A percentile compares a stretch with the other conserved stretches of the same genome.
These are phyloP conservation scores for Neocrepidodera transversa DNA, from an alignment of 2,888 invertebrate genomes.

Conservation along the genomic window DNA sequence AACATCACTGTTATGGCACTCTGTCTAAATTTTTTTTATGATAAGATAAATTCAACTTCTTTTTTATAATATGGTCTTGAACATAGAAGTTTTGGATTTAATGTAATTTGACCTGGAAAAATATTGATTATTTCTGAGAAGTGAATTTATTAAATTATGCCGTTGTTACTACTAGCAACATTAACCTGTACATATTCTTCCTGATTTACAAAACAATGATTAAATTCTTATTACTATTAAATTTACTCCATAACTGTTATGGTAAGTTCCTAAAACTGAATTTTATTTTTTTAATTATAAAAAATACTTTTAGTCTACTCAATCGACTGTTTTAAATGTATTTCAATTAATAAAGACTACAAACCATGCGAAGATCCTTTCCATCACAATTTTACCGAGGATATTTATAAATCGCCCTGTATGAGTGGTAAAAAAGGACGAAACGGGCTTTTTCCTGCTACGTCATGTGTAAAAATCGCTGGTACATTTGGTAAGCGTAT, in stretches of 20 bases:
- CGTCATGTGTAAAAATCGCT: slow-evolving; percentile 94
- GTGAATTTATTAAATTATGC: not conserved
- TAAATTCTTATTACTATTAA: slow-evolving; percentile 7
- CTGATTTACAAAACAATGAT: not conserved
- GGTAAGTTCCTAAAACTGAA: slow-evolving; percentile 9
- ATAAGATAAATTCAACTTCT: too few relatives aligned
- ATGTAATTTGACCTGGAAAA: slow-evolving; percentile 23
- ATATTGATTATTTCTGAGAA: slow-evolving; percentile 30
- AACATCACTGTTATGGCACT: too few relatives aligned
- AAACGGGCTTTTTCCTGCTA: slow-evolving; percentile 94
- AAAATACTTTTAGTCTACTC: slow-evolving; percentile 35
- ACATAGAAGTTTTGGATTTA: too few relatives aligned
- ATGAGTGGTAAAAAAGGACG: slow-evolving; percentile 93
- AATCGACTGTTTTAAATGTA: slow-evolving; percentile 98
- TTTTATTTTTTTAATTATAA: not conserved
- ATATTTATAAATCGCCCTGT: slow-evolving; percentile 88
- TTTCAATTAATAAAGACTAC: slow-evolving; percentile 87
- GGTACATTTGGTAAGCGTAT: slow-evolving; percentile 88
- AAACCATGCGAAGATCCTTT: slow-evolving; percentile 94
- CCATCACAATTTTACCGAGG: slow-evolving; percentile 87
- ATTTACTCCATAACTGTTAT: slow-evolving; percentile 8
- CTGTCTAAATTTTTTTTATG: too few relatives aligned
- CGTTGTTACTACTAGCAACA: slow-evolving; percentile 18
- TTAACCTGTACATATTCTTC: not conserved
- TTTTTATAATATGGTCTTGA: too few relatives aligned